Base-by-base conservation (phyloP, 1,140 invertebrate species). In the Euschistus heros region DNA sequence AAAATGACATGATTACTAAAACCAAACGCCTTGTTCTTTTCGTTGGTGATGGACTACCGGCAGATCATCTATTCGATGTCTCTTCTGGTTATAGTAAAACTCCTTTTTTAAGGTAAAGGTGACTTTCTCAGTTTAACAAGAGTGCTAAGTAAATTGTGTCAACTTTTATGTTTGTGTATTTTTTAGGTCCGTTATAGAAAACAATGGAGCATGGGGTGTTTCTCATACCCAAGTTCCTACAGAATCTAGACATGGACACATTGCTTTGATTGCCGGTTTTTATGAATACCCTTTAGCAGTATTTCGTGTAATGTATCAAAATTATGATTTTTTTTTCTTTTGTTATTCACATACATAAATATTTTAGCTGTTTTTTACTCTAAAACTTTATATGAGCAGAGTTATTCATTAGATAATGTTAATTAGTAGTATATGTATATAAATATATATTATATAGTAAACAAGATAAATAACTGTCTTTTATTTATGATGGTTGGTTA, bases 261-360 rank as follows among this genome's bases (percentile, higher is more conserved):
- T 98, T 18, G 95, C 96, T 14, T 79, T 99, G 0, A 86, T 93
- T 70, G 93, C 92, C 66, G 93, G 94, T 0, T 87, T 99, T 62
- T 98, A 97, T 79, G 97, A 99, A 82, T 96, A 99, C 80, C 95
- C 97, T 8, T 95, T 92, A 72, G 94, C 96, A 27, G 84, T 99
- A 62, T 86, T 91, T n/a, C 93, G 87, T 80, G 82, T 80, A 73
- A 52, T 62, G 4, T 37, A 37, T 37, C 5, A 37, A 13, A 37
- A 37, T 37, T 37, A 37, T 10, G 33, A 37, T 3, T 30, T 30
- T 30, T 5, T 37, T 37, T 37, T 37, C 1, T 37, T 37, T 37
- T 10, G 1, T 37, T 37, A 37, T 37, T 37, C 13, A n/a, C n/a
- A n/a, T n/a, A n/a, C n/a, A n/a, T n/a, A n/a, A n/a, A n/a, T n/a